These are phyloP conservation scores for Drosophila bunnanda DNA, from an alignment of 2,888 invertebrate species.

Conservation along the genomic window DNA sequence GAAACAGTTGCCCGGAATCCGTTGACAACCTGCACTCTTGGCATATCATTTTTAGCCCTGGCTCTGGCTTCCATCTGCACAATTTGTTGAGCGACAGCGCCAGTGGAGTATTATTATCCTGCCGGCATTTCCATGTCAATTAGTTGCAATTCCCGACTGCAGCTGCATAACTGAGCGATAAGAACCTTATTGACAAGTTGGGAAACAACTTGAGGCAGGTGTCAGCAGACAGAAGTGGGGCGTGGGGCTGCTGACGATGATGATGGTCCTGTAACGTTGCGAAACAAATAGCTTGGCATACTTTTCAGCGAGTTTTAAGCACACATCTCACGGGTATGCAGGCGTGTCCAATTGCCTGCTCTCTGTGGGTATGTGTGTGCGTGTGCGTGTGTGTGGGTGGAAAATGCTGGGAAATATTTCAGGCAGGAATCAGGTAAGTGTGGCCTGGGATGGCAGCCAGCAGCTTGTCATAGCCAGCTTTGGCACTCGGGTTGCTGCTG, in stretches of 20 bases:
- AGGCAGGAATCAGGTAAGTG: constrained; percentile 8
- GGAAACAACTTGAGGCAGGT: constrained; percentile 60
- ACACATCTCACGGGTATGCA: constrained; percentile 32
- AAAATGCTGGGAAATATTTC: constrained; percentile 30
- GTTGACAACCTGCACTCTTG: constrained; percentile 32
- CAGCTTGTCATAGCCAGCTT: constrained; percentile 43
- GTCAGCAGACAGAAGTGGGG: constrained; percentile 37
- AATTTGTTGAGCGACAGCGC: constrained; percentile 25
- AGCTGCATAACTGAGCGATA: constrained; percentile 29
- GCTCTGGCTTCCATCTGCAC: constrained; percentile 6
- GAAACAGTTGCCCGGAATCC: constrained; percentile 4
- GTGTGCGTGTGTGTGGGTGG: not conserved
- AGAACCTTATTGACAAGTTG: constrained; percentile 53
- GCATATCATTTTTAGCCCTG: constrained; percentile 25
- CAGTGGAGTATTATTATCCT: constrained; percentile 34
- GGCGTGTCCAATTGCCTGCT: constrained; percentile 33
- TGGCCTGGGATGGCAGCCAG: constrained; percentile 21
- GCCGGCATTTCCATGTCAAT: constrained; percentile 69
- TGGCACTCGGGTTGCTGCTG: constrained; percentile 31
- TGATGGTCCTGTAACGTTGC: constrained; percentile 21
- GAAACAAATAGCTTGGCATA: constrained; percentile 45
- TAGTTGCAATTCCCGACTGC: constrained; percentile 60
- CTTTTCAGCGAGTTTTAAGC: constrained; percentile 41
- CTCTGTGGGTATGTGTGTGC: not conserved
- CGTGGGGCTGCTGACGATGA: not conserved